Evolutionary conservation across 1,140 invertebrate species (phyloP).

Genomic region (Papilio glaucus): DNA sequence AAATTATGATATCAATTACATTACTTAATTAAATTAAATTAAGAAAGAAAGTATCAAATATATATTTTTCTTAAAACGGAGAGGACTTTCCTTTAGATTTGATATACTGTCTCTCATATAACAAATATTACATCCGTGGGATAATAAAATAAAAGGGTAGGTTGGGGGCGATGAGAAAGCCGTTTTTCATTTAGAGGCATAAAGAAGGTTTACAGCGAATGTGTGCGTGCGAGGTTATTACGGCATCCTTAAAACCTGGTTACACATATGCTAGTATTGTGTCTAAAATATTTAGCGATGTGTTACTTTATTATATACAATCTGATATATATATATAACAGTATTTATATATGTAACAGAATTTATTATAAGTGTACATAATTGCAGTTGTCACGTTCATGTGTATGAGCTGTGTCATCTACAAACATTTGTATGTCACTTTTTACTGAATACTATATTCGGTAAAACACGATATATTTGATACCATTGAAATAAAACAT

Average conservation of each 20-base stretch:
- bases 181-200: slow-evolving; percentile 22
- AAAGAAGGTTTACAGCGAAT: slow-evolving; percentile 24
- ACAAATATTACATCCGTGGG: slow-evolving; percentile 10
- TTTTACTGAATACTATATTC: too few species aligned
- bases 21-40: neutral
- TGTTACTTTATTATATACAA: neutral
- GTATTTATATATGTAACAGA: too few species aligned
- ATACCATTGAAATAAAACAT: too few species aligned
- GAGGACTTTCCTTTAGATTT: neutral
- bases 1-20: neutral
- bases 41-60: neutral
- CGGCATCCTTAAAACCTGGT: neutral
- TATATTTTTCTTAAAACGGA: neutral
- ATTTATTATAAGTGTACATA: too few species aligned
- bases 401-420: too few species aligned
- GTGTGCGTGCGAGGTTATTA: slow-evolving; percentile 7
- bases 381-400: too few species aligned
- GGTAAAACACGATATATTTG: too few species aligned
- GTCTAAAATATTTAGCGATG: neutral
- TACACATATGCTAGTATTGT: neutral
- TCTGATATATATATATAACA: too few species aligned
- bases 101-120: slow-evolving; percentile 15
- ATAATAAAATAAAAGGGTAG: slow-evolving; percentile 21
- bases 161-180: slow-evolving; percentile 13
- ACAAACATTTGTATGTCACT: too few species aligned